Base-by-base conservation (phyloP, 1,140 invertebrate genomes). In the Lethocerus indicus region DNA sequence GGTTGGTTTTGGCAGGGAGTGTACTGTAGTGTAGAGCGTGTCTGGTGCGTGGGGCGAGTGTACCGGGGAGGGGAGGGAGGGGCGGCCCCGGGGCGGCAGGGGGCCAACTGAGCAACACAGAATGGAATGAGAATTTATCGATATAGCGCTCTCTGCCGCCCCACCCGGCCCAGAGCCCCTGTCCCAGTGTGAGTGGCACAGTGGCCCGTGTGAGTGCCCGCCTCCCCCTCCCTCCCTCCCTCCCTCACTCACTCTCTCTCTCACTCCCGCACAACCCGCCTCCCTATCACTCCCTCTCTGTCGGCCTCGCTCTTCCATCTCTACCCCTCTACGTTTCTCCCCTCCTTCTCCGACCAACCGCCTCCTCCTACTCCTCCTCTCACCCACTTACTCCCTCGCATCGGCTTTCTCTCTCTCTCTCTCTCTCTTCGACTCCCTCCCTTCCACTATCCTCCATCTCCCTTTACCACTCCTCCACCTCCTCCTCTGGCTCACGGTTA, bases 91-190 rank as follows among this genome's bases (percentile, higher is more conserved):
- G 35, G 26, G 47, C 14, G 47, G 25, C 36, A 25, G 37, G 27
- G 47, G 18, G 35, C 7, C 20, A 24, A 18, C 35, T 13, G 37
- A 41, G 47, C 35, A 41, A 49, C 47, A 49, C 47, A 49, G 47
- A 49, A 49, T 49, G 47, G 47, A 49, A 49, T 49, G 47, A 49
- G 47, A 49, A 49, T 49, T 49, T 49, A 49, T 49, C 47, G 47
- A 49, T 49, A 49, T 49, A 49, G 47, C 47, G 18, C 46, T n/a
- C 44, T 32, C 29, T 9, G 29, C 9, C 6, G 16, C 37, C 5
- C n/a, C 37, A 7, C 6, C 6, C 41, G 24, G 41, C 41, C 12
- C 9, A 13, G 20, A 20, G 21, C n/a, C 6, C 21, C 21, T 39
- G 37, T 14, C 21, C 37, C 37, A 39, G 16, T 7, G 16, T 39